phyloP scores from a whole-genome alignment of 2,797 vertebrate genomes.

The Sardinella longiceps region DNA sequence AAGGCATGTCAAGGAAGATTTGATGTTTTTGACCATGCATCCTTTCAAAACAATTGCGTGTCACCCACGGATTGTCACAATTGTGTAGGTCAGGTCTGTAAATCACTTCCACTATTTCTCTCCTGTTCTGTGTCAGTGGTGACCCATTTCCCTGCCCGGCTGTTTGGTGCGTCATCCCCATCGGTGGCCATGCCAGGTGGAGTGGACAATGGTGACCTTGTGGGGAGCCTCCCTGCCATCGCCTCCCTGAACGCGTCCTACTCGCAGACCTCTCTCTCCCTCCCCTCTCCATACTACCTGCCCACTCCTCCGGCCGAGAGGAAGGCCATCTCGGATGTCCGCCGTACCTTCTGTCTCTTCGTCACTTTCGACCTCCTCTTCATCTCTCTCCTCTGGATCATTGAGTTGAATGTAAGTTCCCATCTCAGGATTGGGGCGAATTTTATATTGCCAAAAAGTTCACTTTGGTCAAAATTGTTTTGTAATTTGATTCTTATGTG shows the following conservation, averaged over 20 bases:
- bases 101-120: neutral
- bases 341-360: constrained; percentile 96
- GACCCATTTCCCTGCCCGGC: neutral
- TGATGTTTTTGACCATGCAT: neutral
- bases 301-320: constrained; percentile 66
- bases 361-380: constrained; percentile 98
- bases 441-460: neutral
- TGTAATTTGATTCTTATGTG: neutral
- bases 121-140: constrained; percentile 31
- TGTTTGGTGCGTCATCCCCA: neutral
- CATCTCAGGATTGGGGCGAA: neutral
- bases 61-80: neutral
- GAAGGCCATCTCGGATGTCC: constrained; percentile 88
- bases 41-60: neutral
- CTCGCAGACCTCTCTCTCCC: constrained; percentile 1
- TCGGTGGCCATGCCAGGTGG: constrained; percentile 65
- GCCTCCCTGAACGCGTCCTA: constrained; percentile 66
- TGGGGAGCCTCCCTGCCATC: constrained; percentile 87
- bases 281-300: constrained; percentile 60
- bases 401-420: constrained; percentile 90
- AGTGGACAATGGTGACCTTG: constrained; percentile 77
- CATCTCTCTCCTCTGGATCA: constrained; percentile 93
- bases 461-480: neutral
- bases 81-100: neutral
- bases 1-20: neutral